Conservation (phyloP, 2,113 vertebrate species). For the Siniperca chuatsi region DNA sequence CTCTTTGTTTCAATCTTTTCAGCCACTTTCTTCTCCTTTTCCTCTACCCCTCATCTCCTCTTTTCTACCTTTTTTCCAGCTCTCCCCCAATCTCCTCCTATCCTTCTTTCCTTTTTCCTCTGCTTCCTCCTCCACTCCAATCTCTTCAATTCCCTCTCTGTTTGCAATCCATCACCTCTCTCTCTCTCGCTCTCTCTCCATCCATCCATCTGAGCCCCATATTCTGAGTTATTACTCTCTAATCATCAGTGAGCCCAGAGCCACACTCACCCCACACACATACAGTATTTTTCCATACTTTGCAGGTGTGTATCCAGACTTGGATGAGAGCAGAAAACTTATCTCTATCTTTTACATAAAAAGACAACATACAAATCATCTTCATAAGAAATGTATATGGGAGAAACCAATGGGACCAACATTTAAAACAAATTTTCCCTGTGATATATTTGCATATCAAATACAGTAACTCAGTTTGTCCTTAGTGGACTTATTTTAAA, state of each 20-base stretch:
- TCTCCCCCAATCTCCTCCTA: not conserved
- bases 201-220: slow-evolving; percentile 35
- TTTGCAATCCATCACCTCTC: slow-evolving; percentile 60
- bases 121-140: slow-evolving; percentile 7
- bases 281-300: slow-evolving; percentile 11
- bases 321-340: not conserved
- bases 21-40: not conserved
- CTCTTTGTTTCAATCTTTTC: not conserved
- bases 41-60: no score
- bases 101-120: not conserved
- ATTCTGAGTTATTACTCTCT: slow-evolving; percentile 67
- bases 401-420: not conserved
- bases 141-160: slow-evolving; percentile 37
- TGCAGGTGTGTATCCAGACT: slow-evolving; percentile 33
- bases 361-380: not conserved
- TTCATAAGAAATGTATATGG: not conserved
- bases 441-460: no score
- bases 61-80: not conserved
- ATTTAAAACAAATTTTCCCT: not conserved
- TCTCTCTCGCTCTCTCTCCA: slow-evolving; percentile 8
- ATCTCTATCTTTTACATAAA: not conserved
- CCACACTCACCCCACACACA: not conserved
- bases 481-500: not conserved
- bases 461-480: not conserved
- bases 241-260: slow-evolving; percentile 58